A percentile compares a stretch with the other conserved stretches of the same genome.
These are phyloP conservation scores for Colletes latitarsis DNA, from an alignment of 1,140 invertebrate species.

Conservation along the genomic window DNA sequence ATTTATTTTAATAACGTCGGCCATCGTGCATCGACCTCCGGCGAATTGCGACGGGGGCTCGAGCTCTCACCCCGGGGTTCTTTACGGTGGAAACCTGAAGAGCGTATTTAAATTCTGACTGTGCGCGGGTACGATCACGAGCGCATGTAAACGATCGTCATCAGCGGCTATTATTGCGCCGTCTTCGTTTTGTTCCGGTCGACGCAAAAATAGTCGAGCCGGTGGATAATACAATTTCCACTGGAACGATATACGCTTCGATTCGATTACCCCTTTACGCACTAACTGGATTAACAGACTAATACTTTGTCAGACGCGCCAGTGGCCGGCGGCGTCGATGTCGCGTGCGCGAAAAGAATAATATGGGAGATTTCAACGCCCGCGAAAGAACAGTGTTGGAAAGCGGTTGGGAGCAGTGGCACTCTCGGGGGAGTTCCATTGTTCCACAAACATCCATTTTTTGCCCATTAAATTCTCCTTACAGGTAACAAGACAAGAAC, in stretches of 20 bases:
- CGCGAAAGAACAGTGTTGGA: neutral
- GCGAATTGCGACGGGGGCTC: neutral
- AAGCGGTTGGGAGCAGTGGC: no score
- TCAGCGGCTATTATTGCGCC: slow-evolving; percentile 55
- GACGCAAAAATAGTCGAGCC: slow-evolving; percentile 54
- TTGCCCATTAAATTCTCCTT: no score
- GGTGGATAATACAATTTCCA: slow-evolving; percentile 29
- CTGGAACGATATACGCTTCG: no score
- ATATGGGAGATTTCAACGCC: slow-evolving; percentile 15
- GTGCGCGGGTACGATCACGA: slow-evolving; percentile 50
- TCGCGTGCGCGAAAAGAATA: no score
- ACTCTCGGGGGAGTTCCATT: no score
- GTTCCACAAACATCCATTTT: no score
- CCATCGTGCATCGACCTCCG: slow-evolving; percentile 55
- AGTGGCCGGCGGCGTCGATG: neutral
- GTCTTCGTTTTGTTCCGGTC: slow-evolving; percentile 39
- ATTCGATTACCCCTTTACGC: no score
- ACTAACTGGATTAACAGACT: no score
- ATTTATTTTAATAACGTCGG: slow-evolving; percentile 66
- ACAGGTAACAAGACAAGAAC: no score
- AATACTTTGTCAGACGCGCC: no score
- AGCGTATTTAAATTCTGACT: slow-evolving; percentile 62
- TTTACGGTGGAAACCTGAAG: slow-evolving; percentile 20
- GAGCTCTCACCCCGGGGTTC: no score
- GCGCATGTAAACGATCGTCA: slow-evolving; percentile 63